Percentiles rank a stretch among this genome's conserved stretches.
These are phyloP conservation scores for human (Homo sapiens) DNA, from an alignment of 2,113 vertebrate genomes.

Conservation along the genomic window DNA sequence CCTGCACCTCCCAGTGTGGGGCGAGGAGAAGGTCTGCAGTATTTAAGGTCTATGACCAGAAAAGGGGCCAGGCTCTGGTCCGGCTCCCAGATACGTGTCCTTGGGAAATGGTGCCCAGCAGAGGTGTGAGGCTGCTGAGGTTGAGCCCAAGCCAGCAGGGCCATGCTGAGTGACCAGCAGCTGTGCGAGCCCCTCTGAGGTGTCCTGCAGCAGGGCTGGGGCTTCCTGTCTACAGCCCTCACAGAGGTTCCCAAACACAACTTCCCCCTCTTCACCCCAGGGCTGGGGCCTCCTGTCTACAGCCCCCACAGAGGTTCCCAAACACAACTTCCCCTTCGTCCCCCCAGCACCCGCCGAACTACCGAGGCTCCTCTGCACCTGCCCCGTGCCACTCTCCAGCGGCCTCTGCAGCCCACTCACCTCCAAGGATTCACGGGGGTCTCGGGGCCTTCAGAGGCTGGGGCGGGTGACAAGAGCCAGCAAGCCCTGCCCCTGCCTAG, in stretches of 20 bases:
- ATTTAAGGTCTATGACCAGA: neutral
- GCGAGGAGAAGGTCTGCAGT: neutral
- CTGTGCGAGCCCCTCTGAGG: neutral
- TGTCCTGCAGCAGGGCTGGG: too few species aligned
- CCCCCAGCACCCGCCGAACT: neutral
- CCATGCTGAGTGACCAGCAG: neutral
- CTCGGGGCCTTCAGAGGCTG: neutral
- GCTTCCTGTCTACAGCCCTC: neutral
- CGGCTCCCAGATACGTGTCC: neutral
- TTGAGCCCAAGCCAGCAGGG: neutral
- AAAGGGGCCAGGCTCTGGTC: neutral
- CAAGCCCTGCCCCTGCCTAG: neutral
- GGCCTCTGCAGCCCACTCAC: neutral
- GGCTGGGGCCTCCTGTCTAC: neutral
- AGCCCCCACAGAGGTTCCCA: neutral
- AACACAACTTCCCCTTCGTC: fast-evolving
- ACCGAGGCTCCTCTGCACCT: neutral
- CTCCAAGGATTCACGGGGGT: fast-evolving
- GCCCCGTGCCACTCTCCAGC: fast-evolving
- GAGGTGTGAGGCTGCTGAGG: neutral
- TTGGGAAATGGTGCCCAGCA: neutral
- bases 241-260: neutral
- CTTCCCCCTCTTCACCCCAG: fast-evolving
- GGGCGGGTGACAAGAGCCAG: neutral
- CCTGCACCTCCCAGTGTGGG: neutral